phyloP scores from a whole-genome alignment of 2,888 invertebrate genomes.

The Periphyllus acericola region DNA sequence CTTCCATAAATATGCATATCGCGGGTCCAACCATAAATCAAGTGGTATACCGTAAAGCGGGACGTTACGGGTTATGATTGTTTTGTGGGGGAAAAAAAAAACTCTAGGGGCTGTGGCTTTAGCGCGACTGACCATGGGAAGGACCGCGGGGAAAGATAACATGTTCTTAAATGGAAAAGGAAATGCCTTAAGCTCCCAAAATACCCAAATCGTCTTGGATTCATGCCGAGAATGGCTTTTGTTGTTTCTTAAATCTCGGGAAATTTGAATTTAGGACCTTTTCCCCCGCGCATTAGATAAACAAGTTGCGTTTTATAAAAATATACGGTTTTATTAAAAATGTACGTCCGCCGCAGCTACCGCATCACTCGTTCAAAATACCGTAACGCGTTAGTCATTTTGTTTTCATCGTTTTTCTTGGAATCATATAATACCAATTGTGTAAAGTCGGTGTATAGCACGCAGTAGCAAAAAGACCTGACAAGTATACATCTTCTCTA shows the following conservation, averaged over 20 bases:
- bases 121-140: background rate
- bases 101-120: slow-evolving; percentile 1
- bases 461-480: too few relatives aligned
- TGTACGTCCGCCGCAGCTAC: background rate
- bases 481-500: too few relatives aligned
- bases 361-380: too few relatives aligned
- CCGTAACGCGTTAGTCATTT: background rate
- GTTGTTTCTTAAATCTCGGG: slow-evolving; percentile 1
- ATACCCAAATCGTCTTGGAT: slow-evolving; percentile 46
- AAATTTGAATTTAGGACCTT: slow-evolving; percentile 30
- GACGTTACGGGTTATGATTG: slow-evolving; percentile 52
- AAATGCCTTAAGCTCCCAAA: slow-evolving; percentile 42
- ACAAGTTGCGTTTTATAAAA: background rate
- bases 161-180: slow-evolving; percentile 44
- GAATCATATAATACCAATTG: too few relatives aligned
- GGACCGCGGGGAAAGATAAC: slow-evolving; percentile 22
- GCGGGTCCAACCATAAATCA: slow-evolving; percentile 48
- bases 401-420: background rate
- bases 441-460: too few relatives aligned
- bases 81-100: slow-evolving; percentile 36
- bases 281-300: background rate
- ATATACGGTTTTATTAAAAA: slow-evolving; percentile 17
- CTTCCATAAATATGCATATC: slow-evolving; percentile 26
- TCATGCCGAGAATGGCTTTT: slow-evolving; percentile 35
- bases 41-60: slow-evolving; percentile 41